Conservation (phyloP, 2,888 invertebrate genomes). For the Microplitis deprimator region DNA sequence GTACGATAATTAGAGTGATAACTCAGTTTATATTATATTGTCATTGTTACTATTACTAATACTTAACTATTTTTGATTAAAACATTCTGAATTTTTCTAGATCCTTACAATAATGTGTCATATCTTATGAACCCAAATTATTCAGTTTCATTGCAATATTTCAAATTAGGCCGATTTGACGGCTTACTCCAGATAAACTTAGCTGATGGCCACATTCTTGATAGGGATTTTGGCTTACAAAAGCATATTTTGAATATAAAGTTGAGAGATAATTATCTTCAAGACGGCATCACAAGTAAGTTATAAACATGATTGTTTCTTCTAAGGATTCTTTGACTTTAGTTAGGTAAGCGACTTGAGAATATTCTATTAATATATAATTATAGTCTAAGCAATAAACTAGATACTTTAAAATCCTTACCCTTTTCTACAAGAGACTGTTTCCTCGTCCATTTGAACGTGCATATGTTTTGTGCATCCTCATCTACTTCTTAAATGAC, state of each 20-base stretch:
- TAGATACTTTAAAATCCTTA: no score
- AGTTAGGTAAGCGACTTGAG: no score
- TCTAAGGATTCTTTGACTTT: not conserved
- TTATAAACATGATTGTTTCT: not conserved
- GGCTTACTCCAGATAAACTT: constrained; percentile 73
- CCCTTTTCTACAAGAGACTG: no score
- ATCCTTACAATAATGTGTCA: constrained; percentile 73
- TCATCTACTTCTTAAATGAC: no score
- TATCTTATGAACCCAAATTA: constrained; percentile 74
- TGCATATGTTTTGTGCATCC: no score
- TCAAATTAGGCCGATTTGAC: constrained; percentile 72
- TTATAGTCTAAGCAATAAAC: no score
- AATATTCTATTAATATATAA: no score
- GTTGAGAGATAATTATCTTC: constrained; percentile 74
- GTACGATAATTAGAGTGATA: constrained; percentile 64
- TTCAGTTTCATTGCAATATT: constrained; percentile 72
- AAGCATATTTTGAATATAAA: constrained; percentile 72
- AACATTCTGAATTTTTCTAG: constrained; percentile 59
- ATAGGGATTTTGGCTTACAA: constrained; percentile 73
- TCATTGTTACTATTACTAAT: not conserved
- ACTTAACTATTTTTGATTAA: not conserved
- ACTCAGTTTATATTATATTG: not conserved
- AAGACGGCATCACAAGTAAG: constrained; percentile 67
- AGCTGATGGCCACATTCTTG: constrained; percentile 71
- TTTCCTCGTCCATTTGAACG: no score